Conservation (phyloP, 2,113 vertebrate species). For the Phoxinus phoxinus region DNA sequence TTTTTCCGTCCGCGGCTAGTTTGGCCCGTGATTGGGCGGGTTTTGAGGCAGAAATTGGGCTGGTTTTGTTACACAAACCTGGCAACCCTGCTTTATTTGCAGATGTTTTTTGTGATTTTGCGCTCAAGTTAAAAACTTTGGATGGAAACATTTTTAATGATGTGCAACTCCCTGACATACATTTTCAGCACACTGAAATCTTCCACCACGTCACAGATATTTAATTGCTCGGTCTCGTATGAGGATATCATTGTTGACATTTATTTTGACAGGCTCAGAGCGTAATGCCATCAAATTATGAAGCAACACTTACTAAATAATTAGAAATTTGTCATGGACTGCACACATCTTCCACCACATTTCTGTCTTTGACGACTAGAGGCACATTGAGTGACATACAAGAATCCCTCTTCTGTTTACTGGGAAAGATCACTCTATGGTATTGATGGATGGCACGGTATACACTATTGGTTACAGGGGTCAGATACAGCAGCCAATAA, state of each 20-base stretch:
- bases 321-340: not conserved
- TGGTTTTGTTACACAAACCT: too few species aligned
- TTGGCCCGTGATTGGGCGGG: too few species aligned
- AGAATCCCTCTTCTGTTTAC: not conserved
- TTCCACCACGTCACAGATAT: not conserved
- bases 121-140: too few species aligned
- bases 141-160: not conserved
- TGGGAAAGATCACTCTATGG: constrained; percentile 33
- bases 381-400: not conserved
- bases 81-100: too few species aligned
- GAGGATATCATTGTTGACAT: constrained; percentile 13
- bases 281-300: not conserved
- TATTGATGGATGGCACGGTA: constrained; percentile 61
- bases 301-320: constrained; percentile 23
- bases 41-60: too few species aligned
- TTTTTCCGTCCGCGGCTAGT: too few species aligned
- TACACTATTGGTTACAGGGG: constrained; percentile 65
- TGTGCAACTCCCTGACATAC: not conserved
- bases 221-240: not conserved
- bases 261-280: constrained; percentile 10
- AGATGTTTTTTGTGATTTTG: too few species aligned
- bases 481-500: constrained; percentile 74
- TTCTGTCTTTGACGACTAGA: constrained; percentile 26
- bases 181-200: not conserved
- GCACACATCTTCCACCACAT: constrained; percentile 2